Evolutionary conservation across 2,113 vertebrate species (phyloP), one percentile per base, ranked within the genome.

Genomic region (Cyrtonyx montezumae): DNA sequence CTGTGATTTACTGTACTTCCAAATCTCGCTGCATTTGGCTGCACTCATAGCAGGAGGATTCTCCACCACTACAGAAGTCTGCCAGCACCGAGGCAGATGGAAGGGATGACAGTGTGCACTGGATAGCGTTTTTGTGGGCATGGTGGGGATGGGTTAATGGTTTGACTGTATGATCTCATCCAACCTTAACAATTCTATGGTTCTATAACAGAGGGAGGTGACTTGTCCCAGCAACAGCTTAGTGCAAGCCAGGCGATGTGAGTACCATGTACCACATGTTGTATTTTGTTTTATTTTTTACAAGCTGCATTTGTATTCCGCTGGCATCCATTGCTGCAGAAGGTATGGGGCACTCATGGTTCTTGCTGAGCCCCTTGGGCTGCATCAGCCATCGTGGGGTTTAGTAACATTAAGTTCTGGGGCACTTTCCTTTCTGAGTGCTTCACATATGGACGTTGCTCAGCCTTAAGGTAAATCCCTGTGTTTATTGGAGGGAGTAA

Each of bases 401-500:
- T 91, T 67, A 66, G 42, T 1, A 2, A 14, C 61, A 8, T 16
- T 22, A 70, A 66, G 63, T 70, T 37, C 1, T 1, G 51, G 25
- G 20, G 6, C 37, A 59, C 59, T 79, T 95, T 84, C 59, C 23
- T 37, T 77, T 95, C 63, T 6, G 70, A 80, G 65, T 43, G 40
- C 45, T 81, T 79, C 26, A 4, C 56, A 79, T 62, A 51, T 55
- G 46, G 42, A 14, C 82, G 37, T 69, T 76, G 49, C 61, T 92
- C 84, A 83, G 61, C 51, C 5, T 0, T 68, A 43, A 82, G 30
- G 43, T 82, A 94, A 91, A 95, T 92, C 84, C 63, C 63, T 74
- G 49, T 42, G 67, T 62, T 93, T 89, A 85, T 74, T 63, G 76
- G 67, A 89, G 63, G 55, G 68, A 90, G 51, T 65, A 86, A 94